phyloP scores from a whole-genome alignment of 2,888 invertebrate genomes.

The Drosophila subquinaria region DNA sequence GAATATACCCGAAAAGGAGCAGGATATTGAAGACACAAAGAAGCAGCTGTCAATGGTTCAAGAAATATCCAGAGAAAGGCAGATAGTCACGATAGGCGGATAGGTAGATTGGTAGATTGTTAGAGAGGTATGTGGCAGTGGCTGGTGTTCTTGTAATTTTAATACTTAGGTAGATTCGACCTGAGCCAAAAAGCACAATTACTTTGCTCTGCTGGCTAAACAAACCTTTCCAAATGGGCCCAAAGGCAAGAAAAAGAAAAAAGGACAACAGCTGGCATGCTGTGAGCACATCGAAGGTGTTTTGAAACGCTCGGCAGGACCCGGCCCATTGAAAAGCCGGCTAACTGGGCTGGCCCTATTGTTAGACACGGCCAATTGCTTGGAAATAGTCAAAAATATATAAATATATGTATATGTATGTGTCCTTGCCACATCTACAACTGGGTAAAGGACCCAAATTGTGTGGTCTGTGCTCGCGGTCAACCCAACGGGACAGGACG shows the following conservation, averaged over 20 bases:
- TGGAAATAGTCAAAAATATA: slow-evolving; percentile 56
- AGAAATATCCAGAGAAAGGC: slow-evolving; percentile 32
- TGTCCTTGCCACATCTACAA: slow-evolving; percentile 19
- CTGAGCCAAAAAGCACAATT: slow-evolving; percentile 46
- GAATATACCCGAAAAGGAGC: slow-evolving; percentile 47
- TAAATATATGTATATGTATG: background rate
- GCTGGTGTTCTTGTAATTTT: background rate
- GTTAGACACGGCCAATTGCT: slow-evolving; percentile 77
- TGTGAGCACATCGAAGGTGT: slow-evolving; percentile 45
- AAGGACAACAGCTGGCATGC: slow-evolving; percentile 76
- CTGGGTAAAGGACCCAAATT: slow-evolving; percentile 54
- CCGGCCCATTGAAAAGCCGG: slow-evolving; percentile 6
- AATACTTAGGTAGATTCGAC: slow-evolving; percentile 43
- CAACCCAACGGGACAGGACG: slow-evolving; percentile 29
- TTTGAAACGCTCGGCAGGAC: slow-evolving; percentile 67
- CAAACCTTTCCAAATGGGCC: slow-evolving; percentile 43
- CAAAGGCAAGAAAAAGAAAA: slow-evolving; percentile 13
- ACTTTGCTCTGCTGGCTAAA: slow-evolving; percentile 58
- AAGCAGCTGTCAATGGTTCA: slow-evolving; percentile 71
- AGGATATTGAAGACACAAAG: slow-evolving; percentile 37
- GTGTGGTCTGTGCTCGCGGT: slow-evolving; percentile 68
- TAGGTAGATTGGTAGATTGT: slow-evolving; percentile 30
- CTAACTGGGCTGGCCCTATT: slow-evolving; percentile 45
- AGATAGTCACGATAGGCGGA: slow-evolving; percentile 14
- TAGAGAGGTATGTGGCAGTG: slow-evolving; percentile 4